These are phyloP conservation scores for Thomomys bottae DNA, from an alignment of 2,113 vertebrate genomes.

Conservation along the genomic window DNA sequence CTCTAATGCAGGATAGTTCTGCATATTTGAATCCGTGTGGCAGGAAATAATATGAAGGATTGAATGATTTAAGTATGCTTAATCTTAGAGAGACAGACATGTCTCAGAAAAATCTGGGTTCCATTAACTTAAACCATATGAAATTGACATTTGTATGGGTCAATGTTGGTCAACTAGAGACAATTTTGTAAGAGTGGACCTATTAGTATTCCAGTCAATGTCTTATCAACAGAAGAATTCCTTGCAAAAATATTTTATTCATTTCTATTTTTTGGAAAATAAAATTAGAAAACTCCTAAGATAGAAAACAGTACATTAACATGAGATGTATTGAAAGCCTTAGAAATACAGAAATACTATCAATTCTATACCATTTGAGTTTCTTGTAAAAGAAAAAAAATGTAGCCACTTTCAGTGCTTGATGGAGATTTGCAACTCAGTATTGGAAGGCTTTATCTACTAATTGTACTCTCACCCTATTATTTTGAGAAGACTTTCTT, in stretches of 20 bases:
- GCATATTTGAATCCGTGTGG: conserved; percentile 21
- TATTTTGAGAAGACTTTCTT: background rate
- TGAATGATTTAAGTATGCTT: background rate
- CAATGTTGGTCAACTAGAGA: background rate
- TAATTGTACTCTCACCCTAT: background rate
- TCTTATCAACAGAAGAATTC: background rate
- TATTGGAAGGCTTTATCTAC: background rate
- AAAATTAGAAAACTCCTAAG: conserved; percentile 15
- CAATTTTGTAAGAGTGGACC: background rate
- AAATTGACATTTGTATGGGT: background rate
- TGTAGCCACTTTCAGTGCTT: background rate
- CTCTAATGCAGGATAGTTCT: background rate
- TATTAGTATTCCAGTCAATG: background rate
- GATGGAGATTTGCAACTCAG: background rate
- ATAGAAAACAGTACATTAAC: background rate
- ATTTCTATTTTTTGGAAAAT: conserved; percentile 34
- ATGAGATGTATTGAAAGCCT: background rate
- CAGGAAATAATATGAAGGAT: background rate
- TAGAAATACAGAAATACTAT: background rate
- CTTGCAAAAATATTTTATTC: conserved; percentile 2
- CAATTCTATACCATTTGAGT: background rate
- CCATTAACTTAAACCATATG: conserved; percentile 17
- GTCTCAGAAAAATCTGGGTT: conserved; percentile 14
- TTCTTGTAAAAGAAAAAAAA: background rate
- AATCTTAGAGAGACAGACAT: background rate